Base-by-base conservation (phyloP, 2,113 vertebrate species). In the Osmerus eperlanus region DNA sequence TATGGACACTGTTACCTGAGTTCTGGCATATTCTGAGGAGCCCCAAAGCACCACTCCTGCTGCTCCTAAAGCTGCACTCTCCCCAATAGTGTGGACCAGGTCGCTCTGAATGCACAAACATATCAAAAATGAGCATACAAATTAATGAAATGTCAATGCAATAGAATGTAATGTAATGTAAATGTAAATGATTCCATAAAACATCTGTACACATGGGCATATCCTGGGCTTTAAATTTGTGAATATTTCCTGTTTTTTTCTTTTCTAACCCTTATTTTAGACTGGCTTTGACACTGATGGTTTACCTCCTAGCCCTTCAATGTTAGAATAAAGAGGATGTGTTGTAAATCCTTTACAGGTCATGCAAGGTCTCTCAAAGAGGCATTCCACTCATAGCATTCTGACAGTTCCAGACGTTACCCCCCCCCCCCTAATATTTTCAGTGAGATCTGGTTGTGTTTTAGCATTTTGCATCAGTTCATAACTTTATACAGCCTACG, bases 1-100 rank as follows among this genome's bases (percentile, higher is more conserved):
- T 11, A 47, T 47, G 41, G 41, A 47, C 41, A 5, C 41, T 12
- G 41, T 47, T 78, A 93, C 91, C 90, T 91, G 80, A 72, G 92
- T 83, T 71, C 80, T 77, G 41, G 91, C 74, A 3, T 93, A 92
- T 65, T 92, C 91, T 9, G 91, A 92, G 1, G 91, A 93, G 3
- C 96, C 96, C 96, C 96, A 97, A 60, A 97, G 91, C 60, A 97
- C 91, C 0, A 96, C 90, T 0, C 96, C 95, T 0, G 92, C 88
- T 0, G 87, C 89, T 1, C 96, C 96, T 73, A 97, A 82, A 0
- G 94, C 94, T 0, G 90, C 94, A 0, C 94, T 97, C 79, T 97
- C 94, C 0, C 95, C 96, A 0, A 96, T 92, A 65, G 96, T 97
- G 83, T 94, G 89, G 71, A 94, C 80, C 58, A 98, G 90, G 72